Base-by-base conservation (phyloP, 2,113 vertebrate species). In the Eudyptes chrysolophus region DNA sequence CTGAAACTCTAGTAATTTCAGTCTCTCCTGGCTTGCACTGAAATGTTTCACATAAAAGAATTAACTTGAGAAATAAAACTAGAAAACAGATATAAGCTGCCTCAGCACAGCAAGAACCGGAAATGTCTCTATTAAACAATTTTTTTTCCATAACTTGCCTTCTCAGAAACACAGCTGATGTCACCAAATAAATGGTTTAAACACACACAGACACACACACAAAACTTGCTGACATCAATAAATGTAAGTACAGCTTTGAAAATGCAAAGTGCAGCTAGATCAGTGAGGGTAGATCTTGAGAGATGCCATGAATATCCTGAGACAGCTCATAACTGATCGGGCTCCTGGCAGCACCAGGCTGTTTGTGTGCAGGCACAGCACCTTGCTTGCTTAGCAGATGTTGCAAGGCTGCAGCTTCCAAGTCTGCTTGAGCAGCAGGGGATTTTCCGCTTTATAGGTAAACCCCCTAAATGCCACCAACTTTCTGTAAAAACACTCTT, bases 141-240 rank as follows among this genome's bases (percentile, higher is more conserved):
- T 19, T 65, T 92, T 96, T 97, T 92, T 51, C 92, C 95, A 88
- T 89, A 61, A 83, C 81, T 96, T 90, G 44, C 82, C 75, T 97
- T 98, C 98, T 97, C 96, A 98, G 96, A 98, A 98, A 97, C 64
- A 86, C 80, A 94, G 38, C 75, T 97, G 96, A 97, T 96, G 96
- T 97, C 94, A 97, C 85, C 66, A 36, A 86, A 85, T 32, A 94
- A 72, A 94, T 44, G 38, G 22, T 44, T 80, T 29, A 44, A 64
- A 76, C 5, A 3, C 68, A 65, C 58, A 29, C 40, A 40, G 11
- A 76, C 5, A 3, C 68, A 65, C 60, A 49, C n/a, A 10, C 21
- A 57, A 40, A 91, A 85, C 30, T 30, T 79, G 85, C 93, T 95
- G 93, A 87, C 81, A 87, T 15, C 49, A 30, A 38, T 17, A 94